Base-by-base conservation (phyloP, 2,113 vertebrate species). In the Burhinus bistriatus region DNA sequence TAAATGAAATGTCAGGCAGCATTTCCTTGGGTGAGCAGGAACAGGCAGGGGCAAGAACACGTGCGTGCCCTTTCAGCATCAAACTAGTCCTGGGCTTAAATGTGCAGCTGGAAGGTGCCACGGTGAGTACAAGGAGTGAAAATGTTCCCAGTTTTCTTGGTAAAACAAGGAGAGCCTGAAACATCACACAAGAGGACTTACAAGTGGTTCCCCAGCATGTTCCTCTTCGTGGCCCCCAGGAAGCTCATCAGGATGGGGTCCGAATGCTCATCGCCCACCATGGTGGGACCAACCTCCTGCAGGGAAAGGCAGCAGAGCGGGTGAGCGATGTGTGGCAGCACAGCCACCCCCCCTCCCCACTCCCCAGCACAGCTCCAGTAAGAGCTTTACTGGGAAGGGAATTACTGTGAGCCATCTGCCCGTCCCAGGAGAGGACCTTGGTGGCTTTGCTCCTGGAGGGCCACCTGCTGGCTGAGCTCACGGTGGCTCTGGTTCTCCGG, bases 221-320 rank as follows among this genome's bases (percentile, higher is more conserved):
- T 99, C 91, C 98, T 99, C 98, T 99, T 99, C 6, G 84, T 98
- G 85, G 99, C 99, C 86, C 99, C 99, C 90, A 99, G 97, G 95
- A 99, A 99, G 84, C 79, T 98, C 99, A 99, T 99, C 89, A 99
- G 94, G 69, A 73, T 90, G 49, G 98, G 98, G 94, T 99, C 99
- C 0, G 99, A 99, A 61, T 98, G 94, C 94, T 99, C 99, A 11
- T 99, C 99, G 0, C 99, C 99, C 83, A 99, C 99, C 95, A 99
- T 99, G 66, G 99, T 99, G 83, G 99, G 99, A 12, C 99, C 99
- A 4, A 91, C 98, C 95, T 99, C 99, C 99, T 99, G 98, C 59
- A 98, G 95, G 94, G 73, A 84, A 96, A 90, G 81, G 57, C 80
- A 59, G 40, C 6, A 7, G 70, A 64, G 58, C 2, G 3, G 8